Conservation (phyloP, 2,888 invertebrate genomes). For the Acronicta psi region DNA sequence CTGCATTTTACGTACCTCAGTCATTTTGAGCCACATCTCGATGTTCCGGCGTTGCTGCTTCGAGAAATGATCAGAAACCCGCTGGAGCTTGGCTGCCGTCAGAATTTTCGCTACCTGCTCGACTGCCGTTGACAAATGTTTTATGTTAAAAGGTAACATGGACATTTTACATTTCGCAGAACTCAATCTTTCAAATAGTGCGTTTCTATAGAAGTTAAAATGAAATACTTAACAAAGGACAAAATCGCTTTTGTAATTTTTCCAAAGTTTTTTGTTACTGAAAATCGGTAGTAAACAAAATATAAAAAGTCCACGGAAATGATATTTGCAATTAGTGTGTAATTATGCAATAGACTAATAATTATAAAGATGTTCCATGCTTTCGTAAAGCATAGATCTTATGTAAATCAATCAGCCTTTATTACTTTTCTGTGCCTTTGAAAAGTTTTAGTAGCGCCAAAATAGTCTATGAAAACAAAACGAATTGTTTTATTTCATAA, state of each 20-base stretch:
- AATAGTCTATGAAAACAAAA: no score
- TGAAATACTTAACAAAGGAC: no score
- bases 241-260: no score
- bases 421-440: no score
- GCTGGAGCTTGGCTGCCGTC: constrained; percentile 97
- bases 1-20: constrained; percentile 91
- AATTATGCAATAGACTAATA: no score
- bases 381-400: no score
- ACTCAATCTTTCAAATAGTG: not conserved
- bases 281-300: constrained; percentile 3
- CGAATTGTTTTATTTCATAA: no score
- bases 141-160: constrained; percentile 29
- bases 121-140: constrained; percentile 90
- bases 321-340: constrained; percentile 3
- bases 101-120: constrained; percentile 99
- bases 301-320: constrained; percentile 24
- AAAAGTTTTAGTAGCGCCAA: no score
- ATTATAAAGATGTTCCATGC: not conserved
- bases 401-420: no score
- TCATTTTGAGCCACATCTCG: constrained; percentile 98
- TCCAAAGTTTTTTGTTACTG: not conserved
- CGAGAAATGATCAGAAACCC: constrained; percentile 99
- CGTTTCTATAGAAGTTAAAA: no score
- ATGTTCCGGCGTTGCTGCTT: constrained; percentile 99
- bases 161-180: constrained; percentile 39